Percentiles rank a stretch among this genome's conserved stretches.
These are phyloP conservation scores for Hyphantria cunea DNA, from an alignment of 1,140 invertebrate genomes.

Conservation along the genomic window DNA sequence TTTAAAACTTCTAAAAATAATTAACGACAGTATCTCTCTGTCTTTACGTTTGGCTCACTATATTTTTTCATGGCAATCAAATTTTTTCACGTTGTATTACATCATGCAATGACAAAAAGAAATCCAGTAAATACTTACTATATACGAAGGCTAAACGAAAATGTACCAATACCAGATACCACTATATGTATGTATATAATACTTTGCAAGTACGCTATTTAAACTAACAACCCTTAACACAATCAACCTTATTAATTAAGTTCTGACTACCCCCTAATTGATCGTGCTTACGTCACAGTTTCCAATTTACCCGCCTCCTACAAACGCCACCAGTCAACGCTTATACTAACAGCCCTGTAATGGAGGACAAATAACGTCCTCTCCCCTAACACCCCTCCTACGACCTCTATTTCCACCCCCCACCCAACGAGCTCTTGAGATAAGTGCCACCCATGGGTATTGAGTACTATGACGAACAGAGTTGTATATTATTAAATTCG, in stretches of 20 bases:
- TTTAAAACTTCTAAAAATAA: too few species aligned
- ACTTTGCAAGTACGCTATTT: background rate
- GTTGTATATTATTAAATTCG: too few species aligned
- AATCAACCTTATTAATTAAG: background rate
- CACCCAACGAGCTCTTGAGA: conserved; percentile 22
- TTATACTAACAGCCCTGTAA: conserved; percentile 41
- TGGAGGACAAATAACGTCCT: conserved; percentile 42
- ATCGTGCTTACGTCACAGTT: background rate
- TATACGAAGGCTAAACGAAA: too few species aligned
- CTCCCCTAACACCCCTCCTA: conserved; percentile 3
- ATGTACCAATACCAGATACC: background rate
- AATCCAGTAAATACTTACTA: too few species aligned
- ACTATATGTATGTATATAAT: background rate
- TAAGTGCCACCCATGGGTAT: conserved; percentile 38
- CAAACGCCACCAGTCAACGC: conserved; percentile 8
- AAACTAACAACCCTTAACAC: background rate
- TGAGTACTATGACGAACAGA: conserved; percentile 3
- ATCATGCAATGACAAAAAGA: too few species aligned
- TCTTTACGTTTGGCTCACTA: too few species aligned
- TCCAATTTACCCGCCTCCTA: background rate
- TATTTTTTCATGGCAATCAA: too few species aligned
- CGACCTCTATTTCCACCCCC: background rate
- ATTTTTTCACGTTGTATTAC: too few species aligned
- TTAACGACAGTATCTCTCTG: too few species aligned
- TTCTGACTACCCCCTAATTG: background rate